phyloP scores from a whole-genome alignment of 2,113 vertebrate species.

The Bubalus kerabau region DNA sequence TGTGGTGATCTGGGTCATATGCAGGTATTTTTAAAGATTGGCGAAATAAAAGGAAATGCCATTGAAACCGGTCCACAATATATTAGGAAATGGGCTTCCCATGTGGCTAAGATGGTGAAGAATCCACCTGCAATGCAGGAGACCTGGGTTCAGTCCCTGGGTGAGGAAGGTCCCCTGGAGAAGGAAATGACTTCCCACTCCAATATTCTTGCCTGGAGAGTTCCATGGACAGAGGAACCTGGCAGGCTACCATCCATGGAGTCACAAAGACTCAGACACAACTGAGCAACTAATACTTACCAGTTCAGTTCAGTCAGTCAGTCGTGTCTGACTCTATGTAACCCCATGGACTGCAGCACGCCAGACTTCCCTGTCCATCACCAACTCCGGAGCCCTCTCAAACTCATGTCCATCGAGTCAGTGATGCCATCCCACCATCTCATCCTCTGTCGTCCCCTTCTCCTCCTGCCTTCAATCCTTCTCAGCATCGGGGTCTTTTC shows the following conservation, averaged over 20 bases:
- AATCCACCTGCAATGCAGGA: background rate
- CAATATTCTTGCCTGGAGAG: background rate
- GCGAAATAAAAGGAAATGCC: background rate
- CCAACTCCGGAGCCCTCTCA: background rate
- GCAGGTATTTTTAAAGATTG: background rate
- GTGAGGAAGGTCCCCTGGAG: background rate
- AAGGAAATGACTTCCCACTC: background rate
- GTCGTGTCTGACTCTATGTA: accelerated
- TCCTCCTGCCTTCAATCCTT: background rate
- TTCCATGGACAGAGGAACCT: background rate
- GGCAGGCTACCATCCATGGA: background rate
- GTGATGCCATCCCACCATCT: background rate
- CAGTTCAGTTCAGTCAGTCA: background rate
- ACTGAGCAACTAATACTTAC: background rate
- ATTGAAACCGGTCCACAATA: background rate
- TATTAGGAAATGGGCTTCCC: background rate
- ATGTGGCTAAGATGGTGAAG: background rate
- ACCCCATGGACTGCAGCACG: background rate
- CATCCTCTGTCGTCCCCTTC: background rate
- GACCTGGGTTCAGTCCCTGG: background rate
- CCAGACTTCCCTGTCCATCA: background rate
- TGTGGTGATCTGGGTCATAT: background rate
- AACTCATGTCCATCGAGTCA: background rate
- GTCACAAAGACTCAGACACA: background rate
- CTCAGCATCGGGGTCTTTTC: background rate